A percentile compares a stretch with the other conserved stretches of the same genome.
Evolutionary conservation across 2,113 vertebrate genomes (phyloP).

Genomic region (Melanerpes formicivorus): DNA sequence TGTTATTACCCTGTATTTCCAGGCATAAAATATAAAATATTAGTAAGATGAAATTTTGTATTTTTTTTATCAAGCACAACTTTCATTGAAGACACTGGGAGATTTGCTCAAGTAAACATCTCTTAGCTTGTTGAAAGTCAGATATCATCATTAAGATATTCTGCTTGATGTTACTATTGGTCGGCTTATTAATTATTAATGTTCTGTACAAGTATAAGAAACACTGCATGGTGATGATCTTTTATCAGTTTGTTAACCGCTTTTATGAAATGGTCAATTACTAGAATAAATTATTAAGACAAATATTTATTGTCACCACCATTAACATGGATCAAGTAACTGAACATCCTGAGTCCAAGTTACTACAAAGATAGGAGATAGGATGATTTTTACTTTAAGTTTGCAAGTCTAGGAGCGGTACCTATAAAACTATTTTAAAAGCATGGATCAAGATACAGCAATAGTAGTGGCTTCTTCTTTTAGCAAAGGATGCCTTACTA

Average conservation of each 20-base stretch:
- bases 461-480: not conserved
- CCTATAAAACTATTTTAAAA: not conserved
- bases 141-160: constrained; percentile 53
- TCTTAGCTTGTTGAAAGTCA: constrained; percentile 68
- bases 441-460: not conserved
- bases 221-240: constrained; percentile 45
- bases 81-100: constrained; percentile 35
- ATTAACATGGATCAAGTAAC: not conserved
- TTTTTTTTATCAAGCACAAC: constrained; percentile 61
- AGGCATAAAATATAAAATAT: constrained; percentile 75
- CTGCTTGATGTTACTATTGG: constrained; percentile 63
- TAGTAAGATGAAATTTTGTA: constrained; percentile 51
- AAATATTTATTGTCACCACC: not conserved
- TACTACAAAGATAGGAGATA: not conserved
- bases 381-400: not conserved
- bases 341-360: not conserved
- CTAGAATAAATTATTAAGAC: constrained; percentile 8
- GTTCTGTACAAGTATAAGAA: constrained; percentile 26
- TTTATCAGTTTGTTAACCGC: constrained; percentile 35
- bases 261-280: constrained; percentile 45
- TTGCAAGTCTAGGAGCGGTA: not conserved
- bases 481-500: not conserved
- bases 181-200: constrained; percentile 65
- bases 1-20: constrained; percentile 64
- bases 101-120: constrained; percentile 60